Base-by-base conservation (phyloP, 2,113 vertebrate species). In the Cephalopterus ornatus region DNA sequence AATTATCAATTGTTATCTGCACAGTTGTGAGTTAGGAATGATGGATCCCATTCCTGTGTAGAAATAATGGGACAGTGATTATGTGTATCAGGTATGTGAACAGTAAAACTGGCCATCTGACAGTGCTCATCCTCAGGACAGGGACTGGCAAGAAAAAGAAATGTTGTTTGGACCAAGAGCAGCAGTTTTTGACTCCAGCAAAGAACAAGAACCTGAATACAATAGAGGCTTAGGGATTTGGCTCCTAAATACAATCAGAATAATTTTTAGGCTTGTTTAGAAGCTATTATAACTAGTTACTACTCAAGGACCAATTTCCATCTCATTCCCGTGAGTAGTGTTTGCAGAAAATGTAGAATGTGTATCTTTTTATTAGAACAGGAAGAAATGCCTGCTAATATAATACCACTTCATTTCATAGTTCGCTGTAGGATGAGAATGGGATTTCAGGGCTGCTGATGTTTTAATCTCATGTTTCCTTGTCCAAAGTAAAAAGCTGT, bases 1-100 rank as follows among this genome's bases (percentile, higher is more conserved):
- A 95, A 93, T 96, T 95, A 93, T 89, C 93, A 92, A 63, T 94
- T 93, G 93, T 93, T 94, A 95, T 96, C 93, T 93, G 78, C 81
- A 96, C 66, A 74, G 80, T 92, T 96, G 92, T 83, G 92, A 94
- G 85, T 90, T 94, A 92, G 85, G 89, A 93, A 41, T 96, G 93
- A 97, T 94, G 89, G 88, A 92, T 94, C 79, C 75, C 28, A 19
- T 85, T 96, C 74, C 82, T 70, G 32, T 27, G 82, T 16, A 63
- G 85, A 90, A 96, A 90, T 95, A 95, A 94, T 49, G 33, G 95
- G 67, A 41, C 49, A 22, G 87, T 80, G 92, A 92, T 86, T 66
- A 82, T 14, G 8, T 71, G 80, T 79, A 76, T 80, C 95, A 93
- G 81, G 75, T 94, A 71, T 5, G 2, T 55, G 89, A 88, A 71